phyloP scores from a whole-genome alignment of 2,888 invertebrate genomes.

The Lycocerus yunnanus region DNA sequence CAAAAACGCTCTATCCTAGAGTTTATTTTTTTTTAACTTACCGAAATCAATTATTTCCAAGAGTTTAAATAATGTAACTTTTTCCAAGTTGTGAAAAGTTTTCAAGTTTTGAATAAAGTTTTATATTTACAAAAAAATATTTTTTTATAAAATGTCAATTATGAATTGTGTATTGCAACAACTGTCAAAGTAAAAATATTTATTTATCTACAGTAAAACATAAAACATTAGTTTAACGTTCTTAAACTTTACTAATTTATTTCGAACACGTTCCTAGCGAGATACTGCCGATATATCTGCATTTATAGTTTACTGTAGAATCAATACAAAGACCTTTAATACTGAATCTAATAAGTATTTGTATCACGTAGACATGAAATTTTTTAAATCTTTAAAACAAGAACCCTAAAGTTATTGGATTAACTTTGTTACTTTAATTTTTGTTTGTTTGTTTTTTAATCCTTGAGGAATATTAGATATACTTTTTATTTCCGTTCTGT shows the following conservation, averaged over 20 bases:
- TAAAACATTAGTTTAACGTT: not conserved
- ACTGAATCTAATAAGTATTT: slow-evolving; percentile 1
- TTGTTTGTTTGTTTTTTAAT: slow-evolving; percentile 25
- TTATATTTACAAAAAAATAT: not conserved
- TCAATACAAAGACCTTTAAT: slow-evolving; percentile 4
- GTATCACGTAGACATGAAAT: slow-evolving; percentile 8
- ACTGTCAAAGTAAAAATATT: not conserved
- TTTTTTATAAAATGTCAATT: not conserved
- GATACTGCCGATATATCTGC: not conserved
- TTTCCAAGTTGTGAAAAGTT: not conserved
- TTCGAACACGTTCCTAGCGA: not conserved
- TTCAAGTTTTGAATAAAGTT: not conserved
- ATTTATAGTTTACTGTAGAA: not conserved
- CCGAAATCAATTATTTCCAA: not conserved
- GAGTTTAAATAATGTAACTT: not conserved
- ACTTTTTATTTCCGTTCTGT: slow-evolving; percentile 28
- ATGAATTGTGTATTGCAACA: not conserved
- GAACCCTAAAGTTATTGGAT: slow-evolving; percentile 3
- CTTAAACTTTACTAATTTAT: not conserved
- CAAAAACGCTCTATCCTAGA: too few species aligned
- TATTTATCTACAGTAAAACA: not conserved
- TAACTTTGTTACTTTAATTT: slow-evolving; percentile 14
- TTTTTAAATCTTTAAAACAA: slow-evolving; percentile 1
- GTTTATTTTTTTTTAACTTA: not conserved
- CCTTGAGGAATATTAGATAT: slow-evolving; percentile 26